These are phyloP conservation scores for Osmoderma eremita DNA, from an alignment of 2,888 invertebrate species.

Conservation along the genomic window DNA sequence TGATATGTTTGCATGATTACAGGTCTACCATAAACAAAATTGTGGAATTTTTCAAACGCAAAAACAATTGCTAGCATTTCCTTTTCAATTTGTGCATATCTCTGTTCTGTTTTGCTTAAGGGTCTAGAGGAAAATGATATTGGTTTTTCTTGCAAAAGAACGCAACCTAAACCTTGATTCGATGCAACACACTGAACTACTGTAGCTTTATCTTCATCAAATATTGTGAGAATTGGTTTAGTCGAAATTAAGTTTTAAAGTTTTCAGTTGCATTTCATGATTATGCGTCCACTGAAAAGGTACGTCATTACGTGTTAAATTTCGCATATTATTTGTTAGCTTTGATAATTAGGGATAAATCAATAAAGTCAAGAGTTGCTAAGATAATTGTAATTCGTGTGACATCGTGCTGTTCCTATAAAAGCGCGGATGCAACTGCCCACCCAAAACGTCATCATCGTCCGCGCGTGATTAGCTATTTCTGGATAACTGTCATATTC, in stretches of 20 bases:
- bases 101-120: background rate
- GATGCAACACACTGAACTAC: background rate
- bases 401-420: too few species aligned
- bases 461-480: too few species aligned
- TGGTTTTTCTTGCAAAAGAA: background rate
- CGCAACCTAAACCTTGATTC: background rate
- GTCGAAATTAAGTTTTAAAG: background rate
- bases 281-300: background rate
- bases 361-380: too few species aligned
- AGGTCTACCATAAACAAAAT: slow-evolving; percentile 32
- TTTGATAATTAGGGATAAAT: background rate
- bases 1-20: slow-evolving; percentile 37
- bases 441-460: too few species aligned
- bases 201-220: background rate
- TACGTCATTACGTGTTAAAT: background rate
- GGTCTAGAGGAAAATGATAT: background rate
- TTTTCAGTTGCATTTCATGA: background rate
- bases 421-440: too few species aligned
- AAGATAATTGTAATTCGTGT: too few species aligned
- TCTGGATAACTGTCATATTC: too few species aligned
- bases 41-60: slow-evolving; percentile 37
- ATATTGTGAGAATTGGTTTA: background rate
- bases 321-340: background rate
- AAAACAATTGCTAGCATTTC: slow-evolving; percentile 37
- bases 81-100: slow-evolving; percentile 40